Conservation (phyloP, 30 jellyfish, hydroid and myxozoan genomes). For the Hydractinia echinata region DNA sequence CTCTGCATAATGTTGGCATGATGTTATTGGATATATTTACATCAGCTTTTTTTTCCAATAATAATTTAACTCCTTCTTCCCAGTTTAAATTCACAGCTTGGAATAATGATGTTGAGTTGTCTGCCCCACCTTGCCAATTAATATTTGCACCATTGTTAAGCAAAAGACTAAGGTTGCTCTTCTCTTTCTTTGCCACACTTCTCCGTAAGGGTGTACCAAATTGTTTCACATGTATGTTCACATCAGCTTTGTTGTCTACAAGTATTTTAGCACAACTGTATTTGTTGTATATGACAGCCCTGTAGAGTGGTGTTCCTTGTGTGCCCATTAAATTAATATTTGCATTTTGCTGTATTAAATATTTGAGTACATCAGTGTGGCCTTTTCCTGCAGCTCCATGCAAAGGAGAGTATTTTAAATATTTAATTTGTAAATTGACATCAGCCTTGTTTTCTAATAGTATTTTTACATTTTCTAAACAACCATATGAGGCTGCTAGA, state of each 20-base stretch:
- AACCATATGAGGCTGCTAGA: constrained; percentile 1
- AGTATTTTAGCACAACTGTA: background rate
- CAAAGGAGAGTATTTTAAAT: background rate
- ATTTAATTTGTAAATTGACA: background rate
- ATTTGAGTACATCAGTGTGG: background rate
- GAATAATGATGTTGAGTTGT: background rate
- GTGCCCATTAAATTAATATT: constrained; percentile 4
- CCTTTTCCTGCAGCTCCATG: constrained; percentile 14
- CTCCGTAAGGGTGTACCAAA: background rate
- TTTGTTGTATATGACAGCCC: background rate
- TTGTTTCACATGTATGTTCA: background rate
- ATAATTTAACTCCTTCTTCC: background rate
- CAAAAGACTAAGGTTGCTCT: background rate
- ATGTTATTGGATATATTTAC: background rate
- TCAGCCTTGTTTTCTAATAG: constrained; percentile 6
- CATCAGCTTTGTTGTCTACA: background rate
- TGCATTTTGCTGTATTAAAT: background rate
- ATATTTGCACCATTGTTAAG: constrained; percentile 1
- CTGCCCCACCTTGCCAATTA: background rate
- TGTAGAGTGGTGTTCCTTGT: constrained; percentile 17
- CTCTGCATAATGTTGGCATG: background rate
- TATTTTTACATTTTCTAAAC: background rate
- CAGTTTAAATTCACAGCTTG: background rate
- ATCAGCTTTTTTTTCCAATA: constrained; percentile 1
- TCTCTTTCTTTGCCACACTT: background rate